A percentile compares a stretch with the other conserved stretches of the same genome.
These are phyloP conservation scores for Thymelicus lineola DNA, from an alignment of 2,888 invertebrate genomes.

Conservation along the genomic window DNA sequence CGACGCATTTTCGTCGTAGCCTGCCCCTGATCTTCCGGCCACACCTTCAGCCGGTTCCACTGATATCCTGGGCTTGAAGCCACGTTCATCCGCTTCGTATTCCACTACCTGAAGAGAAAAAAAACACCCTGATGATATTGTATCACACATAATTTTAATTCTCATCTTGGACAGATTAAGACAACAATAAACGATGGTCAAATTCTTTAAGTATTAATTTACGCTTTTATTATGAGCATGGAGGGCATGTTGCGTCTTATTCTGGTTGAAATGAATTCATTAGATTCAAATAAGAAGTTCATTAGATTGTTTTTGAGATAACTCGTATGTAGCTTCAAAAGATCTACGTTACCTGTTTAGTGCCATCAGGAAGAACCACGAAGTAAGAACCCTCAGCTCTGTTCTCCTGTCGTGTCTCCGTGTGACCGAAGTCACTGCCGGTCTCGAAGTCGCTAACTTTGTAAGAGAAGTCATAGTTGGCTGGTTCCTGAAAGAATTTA, in stretches of 20 bases:
- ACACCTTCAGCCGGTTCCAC: constrained; percentile 64
- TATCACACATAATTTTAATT: background rate
- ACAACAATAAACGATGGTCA: too few species aligned
- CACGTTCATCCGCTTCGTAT: constrained; percentile 89
- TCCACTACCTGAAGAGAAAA: constrained; percentile 83
- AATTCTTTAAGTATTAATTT: too few species aligned
- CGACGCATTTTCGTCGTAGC: constrained; percentile 69
- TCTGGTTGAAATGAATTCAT: too few species aligned
- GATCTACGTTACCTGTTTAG: constrained; percentile 80
- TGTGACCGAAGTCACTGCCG: constrained; percentile 88
- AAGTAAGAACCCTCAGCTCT: constrained; percentile 87
- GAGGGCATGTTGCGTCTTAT: too few species aligned
- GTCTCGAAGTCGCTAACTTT: constrained; percentile 87
- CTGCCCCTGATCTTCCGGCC: constrained; percentile 48
- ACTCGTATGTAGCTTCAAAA: too few species aligned
- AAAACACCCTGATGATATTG: background rate
- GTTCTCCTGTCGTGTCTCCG: constrained; percentile 87
- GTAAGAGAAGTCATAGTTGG: constrained; percentile 88
- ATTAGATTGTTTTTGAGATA: too few species aligned
- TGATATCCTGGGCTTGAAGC: constrained; percentile 88
- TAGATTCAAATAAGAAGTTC: too few species aligned
- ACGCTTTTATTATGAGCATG: too few species aligned
- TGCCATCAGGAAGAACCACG: constrained; percentile 88
- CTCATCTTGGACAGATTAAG: too few species aligned
- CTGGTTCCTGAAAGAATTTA: constrained; percentile 81